phyloP scores from a whole-genome alignment of 1,140 invertebrate genomes.

The Brachionus rubens region DNA sequence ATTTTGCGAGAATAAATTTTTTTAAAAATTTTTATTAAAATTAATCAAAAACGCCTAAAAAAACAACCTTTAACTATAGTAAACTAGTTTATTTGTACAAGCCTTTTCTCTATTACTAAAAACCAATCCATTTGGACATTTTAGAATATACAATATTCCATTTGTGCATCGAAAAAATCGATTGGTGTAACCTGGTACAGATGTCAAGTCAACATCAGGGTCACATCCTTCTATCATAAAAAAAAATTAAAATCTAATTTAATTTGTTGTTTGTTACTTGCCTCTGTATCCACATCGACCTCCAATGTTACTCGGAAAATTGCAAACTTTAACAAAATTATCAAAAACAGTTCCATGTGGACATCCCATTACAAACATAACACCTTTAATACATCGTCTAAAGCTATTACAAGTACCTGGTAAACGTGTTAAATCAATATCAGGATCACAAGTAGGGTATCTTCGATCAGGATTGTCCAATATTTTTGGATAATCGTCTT shows the following conservation, averaged over 20 bases:
- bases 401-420: background rate
- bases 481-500: background rate
- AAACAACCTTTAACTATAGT: too few relatives aligned
- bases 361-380: background rate
- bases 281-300: background rate
- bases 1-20: too few relatives aligned
- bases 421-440: background rate
- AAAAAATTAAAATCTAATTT: background rate
- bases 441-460: background rate
- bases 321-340: background rate
- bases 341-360: conserved; percentile 22
- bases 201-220: background rate
- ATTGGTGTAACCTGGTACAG: background rate
- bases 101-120: background rate
- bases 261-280: background rate
- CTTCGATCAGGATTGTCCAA: too few relatives aligned
- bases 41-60: too few relatives aligned
- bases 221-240: background rate
- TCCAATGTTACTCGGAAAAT: conserved; percentile 10
- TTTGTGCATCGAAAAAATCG: conserved; percentile 22
- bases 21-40: too few relatives aligned
- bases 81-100: background rate
- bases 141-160: conserved; percentile 1
- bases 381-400: background rate
- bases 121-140: background rate